Base-by-base conservation (phyloP, 1,140 invertebrate species). In the Euwallacea fornicatus region DNA sequence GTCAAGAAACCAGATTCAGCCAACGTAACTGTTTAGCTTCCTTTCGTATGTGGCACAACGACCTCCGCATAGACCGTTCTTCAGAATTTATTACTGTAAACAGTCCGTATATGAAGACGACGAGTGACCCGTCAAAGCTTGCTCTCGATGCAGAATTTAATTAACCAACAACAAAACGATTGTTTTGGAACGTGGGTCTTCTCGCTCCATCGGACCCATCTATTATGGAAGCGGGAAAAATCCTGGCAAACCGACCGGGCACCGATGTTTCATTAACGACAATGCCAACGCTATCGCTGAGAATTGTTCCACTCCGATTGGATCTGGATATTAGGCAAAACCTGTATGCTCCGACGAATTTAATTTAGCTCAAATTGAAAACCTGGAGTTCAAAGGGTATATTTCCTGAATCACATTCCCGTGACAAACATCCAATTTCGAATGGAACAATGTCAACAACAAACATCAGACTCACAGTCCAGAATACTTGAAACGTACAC, bases 1-100 rank as follows among this genome's bases (percentile, higher is more conserved):
- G 53, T 41, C 42, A 42, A 66, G 53, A 65, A 66, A 66, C 65
- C 65, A 56, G 55, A 66, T 58, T 46, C 16, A 16, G 42, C 65
- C 21, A 42, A 58, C 50, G 21, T 43, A 54, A 66, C 65, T 42
- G 65, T 58, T 56, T 66, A 66, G n/a, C 21, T 66, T 66, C 53
- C 53, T 66, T 43, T 42, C 41, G 11, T 44, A 66, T 59, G 42
- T 66, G 55, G 53, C 33, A 66, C 55, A 66, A 65, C 47, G 63
- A 65, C 46, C 63, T 53, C 46, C 33, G 63, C 7, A 13, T 15
- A 21, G 21, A 33, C 21, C 63, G 47, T 42, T 16, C 9, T 42
- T 53, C n/a, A 42, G 46, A 65, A 21, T 65, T 65, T 53, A 65
- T 53, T 42, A 54, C 60, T 21, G 10, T 21, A 41, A 59, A 59